Evolutionary conservation across 2,888 invertebrate species (phyloP).

Genomic region (Heliconius charithonia): DNA sequence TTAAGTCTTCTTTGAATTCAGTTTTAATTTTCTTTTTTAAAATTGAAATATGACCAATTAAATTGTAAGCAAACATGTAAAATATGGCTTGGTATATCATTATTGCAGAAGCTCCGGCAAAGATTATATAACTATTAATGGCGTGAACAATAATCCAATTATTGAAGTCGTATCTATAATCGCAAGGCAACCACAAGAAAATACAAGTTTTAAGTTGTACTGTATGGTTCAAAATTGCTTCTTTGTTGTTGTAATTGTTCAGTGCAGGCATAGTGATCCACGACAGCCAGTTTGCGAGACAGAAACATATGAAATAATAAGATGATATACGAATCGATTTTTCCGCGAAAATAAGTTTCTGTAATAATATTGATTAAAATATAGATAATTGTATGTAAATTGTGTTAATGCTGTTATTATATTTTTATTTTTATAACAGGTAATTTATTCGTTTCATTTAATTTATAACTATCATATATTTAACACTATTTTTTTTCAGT

Average conservation of each 20-base stretch:
- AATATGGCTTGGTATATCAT: constrained; percentile 52
- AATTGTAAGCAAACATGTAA: constrained; percentile 55
- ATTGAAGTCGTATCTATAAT: constrained; percentile 55
- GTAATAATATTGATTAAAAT: constrained; percentile 40
- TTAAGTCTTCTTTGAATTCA: constrained; percentile 44
- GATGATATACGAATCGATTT: constrained; percentile 48
- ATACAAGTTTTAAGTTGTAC: constrained; percentile 54
- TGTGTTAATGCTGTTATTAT: not conserved
- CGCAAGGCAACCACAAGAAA: constrained; percentile 58
- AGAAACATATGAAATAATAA: constrained; percentile 43
- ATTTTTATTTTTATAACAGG: not conserved
- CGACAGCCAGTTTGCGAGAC: constrained; percentile 45
- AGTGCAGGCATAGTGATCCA: constrained; percentile 52
- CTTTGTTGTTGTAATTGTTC: constrained; percentile 51
- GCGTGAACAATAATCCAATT: constrained; percentile 53
- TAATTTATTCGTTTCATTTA: too few relatives aligned
- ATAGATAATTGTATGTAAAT: not conserved
- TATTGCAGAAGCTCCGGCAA: constrained; percentile 46
- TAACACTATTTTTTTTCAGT: too few relatives aligned
- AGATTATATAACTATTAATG: constrained; percentile 48
- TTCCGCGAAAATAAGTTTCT: constrained; percentile 53
- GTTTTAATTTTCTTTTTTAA: constrained; percentile 54
- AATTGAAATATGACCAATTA: constrained; percentile 58
- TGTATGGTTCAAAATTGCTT: constrained; percentile 52
- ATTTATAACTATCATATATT: too few relatives aligned